Percentiles rank a stretch among this genome's conserved stretches.
phyloP scores from a whole-genome alignment of 2,797 vertebrate genomes.

The Telmatherina bonti region DNA sequence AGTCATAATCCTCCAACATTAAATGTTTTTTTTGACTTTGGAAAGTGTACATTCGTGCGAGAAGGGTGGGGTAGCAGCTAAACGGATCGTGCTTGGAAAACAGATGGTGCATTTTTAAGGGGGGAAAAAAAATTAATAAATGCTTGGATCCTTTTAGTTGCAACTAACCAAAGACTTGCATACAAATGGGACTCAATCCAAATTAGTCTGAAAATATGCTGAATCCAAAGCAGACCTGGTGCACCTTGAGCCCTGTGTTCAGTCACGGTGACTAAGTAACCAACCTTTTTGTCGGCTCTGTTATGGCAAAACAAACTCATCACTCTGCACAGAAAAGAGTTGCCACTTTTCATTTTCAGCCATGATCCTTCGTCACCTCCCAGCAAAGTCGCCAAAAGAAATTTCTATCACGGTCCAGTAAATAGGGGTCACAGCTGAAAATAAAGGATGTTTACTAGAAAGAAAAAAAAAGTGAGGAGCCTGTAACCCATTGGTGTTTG shows the following conservation, averaged over 20 bases:
- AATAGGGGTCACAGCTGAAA: conserved; percentile 39
- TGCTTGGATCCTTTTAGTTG: neutral
- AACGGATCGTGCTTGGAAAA: neutral
- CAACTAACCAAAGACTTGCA: neutral
- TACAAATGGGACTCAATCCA: neutral
- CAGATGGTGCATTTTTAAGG: neutral
- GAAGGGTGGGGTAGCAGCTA: neutral
- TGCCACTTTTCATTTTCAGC: conserved; percentile 23
- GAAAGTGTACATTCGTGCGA: neutral
- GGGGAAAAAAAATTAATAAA: neutral
- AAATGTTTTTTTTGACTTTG: conserved; percentile 43
- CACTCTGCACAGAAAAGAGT: neutral
- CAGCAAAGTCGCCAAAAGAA: conserved; percentile 19
- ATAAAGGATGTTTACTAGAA: conserved; percentile 41
- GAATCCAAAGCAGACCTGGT: neutral
- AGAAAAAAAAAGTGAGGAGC: conserved; percentile 3
- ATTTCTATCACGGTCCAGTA: conserved; percentile 30
- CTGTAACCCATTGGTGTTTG: conserved; percentile 18
- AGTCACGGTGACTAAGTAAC: neutral
- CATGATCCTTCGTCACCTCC: conserved; percentile 13
- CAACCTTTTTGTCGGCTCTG: neutral
- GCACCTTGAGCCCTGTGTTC: neutral
- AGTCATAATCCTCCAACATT: conserved; percentile 20
- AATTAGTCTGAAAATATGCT: neutral
- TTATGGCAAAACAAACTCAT: neutral